These are phyloP conservation scores for Leptosomus discolor DNA, from an alignment of 2,113 vertebrate species.

Conservation along the genomic window DNA sequence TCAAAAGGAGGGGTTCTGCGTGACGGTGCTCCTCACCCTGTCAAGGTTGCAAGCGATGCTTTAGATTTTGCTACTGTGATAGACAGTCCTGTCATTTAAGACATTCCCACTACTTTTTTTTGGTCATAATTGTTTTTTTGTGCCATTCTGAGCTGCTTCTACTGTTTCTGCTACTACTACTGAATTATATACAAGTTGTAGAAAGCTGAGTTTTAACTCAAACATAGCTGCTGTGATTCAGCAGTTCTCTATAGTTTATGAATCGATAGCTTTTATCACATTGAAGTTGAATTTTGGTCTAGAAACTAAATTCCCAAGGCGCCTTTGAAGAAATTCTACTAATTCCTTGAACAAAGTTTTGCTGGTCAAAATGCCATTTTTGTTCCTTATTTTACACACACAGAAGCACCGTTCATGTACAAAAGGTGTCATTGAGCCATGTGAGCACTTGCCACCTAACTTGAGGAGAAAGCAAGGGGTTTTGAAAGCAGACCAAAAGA, in stretches of 20 bases:
- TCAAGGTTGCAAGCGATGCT: background rate
- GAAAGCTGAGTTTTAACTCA: background rate
- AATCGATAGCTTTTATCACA: background rate
- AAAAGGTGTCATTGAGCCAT: background rate
- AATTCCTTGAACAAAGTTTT: background rate
- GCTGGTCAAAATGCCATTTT: background rate
- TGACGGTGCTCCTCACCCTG: background rate
- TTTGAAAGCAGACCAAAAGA: background rate
- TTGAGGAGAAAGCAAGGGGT: background rate
- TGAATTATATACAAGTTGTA: background rate
- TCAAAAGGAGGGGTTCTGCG: accelerated
- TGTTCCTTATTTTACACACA: background rate
- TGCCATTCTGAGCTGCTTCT: background rate
- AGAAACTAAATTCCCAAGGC: background rate
- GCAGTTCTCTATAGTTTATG: background rate
- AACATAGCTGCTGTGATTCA: background rate
- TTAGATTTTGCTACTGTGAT: background rate
- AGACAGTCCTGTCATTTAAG: background rate
- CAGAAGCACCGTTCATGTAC: background rate
- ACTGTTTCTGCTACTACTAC: background rate
- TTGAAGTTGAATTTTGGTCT: background rate
- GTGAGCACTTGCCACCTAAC: background rate
- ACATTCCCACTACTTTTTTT: accelerated
- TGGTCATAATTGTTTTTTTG: accelerated
- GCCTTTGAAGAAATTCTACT: background rate